A percentile compares a stretch with the other conserved stretches of the same genome.
These are phyloP conservation scores for Apodemia duryi DNA, from an alignment of 2,888 invertebrate species.

Conservation along the genomic window DNA sequence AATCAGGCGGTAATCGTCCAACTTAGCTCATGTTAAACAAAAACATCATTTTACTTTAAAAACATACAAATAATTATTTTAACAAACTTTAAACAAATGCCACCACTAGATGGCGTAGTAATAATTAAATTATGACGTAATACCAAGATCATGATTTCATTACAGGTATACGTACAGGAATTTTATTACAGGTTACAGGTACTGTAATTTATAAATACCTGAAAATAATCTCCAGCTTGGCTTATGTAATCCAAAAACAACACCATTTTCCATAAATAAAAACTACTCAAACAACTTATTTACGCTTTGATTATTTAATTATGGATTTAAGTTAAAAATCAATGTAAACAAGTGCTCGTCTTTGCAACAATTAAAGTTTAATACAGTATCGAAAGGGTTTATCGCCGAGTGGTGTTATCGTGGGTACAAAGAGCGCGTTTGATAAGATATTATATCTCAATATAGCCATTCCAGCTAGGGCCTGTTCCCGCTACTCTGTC, in stretches of 20 bases:
- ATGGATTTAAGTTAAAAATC: neutral
- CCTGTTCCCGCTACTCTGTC: neutral
- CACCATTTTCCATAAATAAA: conserved; percentile 23
- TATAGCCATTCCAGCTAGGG: neutral
- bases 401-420: conserved; percentile 37
- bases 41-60: too few species aligned
- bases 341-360: neutral
- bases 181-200: too few species aligned
- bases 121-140: too few species aligned
- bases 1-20: too few species aligned
- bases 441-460: conserved; percentile 34
- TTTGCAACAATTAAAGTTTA: conserved; percentile 16
- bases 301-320: conserved; percentile 21
- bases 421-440: conserved; percentile 44
- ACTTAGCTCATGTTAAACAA: too few species aligned
- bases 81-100: too few species aligned
- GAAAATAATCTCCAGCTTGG: conserved; percentile 24
- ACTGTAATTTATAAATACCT: conserved; percentile 21
- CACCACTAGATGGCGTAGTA: too few species aligned
- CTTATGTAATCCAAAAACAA: conserved; percentile 20
- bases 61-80: too few species aligned
- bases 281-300: too few species aligned
- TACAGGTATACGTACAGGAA: too few species aligned
- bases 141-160: too few species aligned
- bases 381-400: conserved; percentile 27